phyloP scores from a whole-genome alignment of 2,797 vertebrate genomes.

The Mycteria americana region DNA sequence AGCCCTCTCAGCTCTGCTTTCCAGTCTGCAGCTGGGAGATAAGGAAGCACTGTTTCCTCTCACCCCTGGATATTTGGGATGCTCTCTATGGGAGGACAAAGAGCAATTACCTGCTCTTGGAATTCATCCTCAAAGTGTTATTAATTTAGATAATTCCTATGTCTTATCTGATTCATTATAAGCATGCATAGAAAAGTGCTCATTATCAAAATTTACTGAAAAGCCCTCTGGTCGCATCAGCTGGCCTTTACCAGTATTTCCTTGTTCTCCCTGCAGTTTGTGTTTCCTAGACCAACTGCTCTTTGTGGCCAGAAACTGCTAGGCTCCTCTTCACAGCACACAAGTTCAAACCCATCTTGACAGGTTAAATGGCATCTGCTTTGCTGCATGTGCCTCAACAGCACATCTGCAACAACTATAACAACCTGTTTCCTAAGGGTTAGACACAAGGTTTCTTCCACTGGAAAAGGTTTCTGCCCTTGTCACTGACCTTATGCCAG shows the following conservation, averaged over 20 bases:
- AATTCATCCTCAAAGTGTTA: constrained; percentile 11
- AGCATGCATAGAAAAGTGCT: not conserved
- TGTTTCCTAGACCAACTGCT: not conserved
- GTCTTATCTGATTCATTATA: not conserved
- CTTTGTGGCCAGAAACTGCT: not conserved
- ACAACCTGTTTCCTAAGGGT: not conserved
- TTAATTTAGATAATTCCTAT: not conserved
- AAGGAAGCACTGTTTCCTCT: not conserved
- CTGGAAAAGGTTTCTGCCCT: not conserved
- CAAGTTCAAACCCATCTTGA: not conserved
- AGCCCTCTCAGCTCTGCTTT: constrained; percentile 14
- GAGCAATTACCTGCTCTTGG: not conserved
- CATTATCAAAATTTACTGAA: not conserved
- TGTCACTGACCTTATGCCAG: not conserved
- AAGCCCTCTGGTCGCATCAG: not conserved
- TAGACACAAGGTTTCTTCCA: not conserved
- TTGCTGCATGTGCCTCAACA: not conserved
- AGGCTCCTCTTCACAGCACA: not conserved
- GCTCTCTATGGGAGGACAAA: not conserved
- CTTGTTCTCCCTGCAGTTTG: not conserved
- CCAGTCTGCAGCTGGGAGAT: constrained; percentile 2
- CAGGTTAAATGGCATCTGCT: not conserved
- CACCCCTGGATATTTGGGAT: not conserved
- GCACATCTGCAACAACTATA: not conserved
- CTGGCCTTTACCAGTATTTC: not conserved